A percentile compares a stretch with the other conserved stretches of the same genome.
Evolutionary conservation across 2,888 invertebrate genomes (phyloP).

Genomic region (Barypeithes pellucidus): DNA sequence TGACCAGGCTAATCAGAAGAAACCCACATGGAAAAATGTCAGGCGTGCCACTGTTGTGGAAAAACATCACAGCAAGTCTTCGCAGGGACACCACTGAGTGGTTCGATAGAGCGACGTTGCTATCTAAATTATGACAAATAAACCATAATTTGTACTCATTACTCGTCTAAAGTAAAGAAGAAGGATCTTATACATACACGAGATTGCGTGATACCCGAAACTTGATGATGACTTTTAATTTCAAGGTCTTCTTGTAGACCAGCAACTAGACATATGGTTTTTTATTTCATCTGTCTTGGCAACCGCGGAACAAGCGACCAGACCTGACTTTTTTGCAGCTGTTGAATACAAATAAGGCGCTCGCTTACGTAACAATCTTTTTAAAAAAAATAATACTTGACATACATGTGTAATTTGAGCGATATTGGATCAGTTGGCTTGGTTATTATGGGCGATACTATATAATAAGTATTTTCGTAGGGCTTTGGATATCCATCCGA

Average conservation of each 20-base stretch:
- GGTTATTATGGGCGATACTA: constrained; percentile 24
- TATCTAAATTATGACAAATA: too few relatives aligned
- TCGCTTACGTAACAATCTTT: constrained; percentile 46
- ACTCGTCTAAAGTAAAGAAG: too few relatives aligned
- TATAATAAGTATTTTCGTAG: neutral
- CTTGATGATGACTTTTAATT: constrained; percentile 14
- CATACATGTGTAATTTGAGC: constrained; percentile 33
- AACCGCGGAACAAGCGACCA: constrained; percentile 29
- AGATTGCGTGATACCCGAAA: neutral
- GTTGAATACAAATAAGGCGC: constrained; percentile 50
- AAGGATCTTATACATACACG: too few relatives aligned
- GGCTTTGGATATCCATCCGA: too few relatives aligned
- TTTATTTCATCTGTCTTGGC: constrained; percentile 48
- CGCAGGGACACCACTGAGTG: too few relatives aligned
- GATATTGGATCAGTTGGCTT: constrained; percentile 38
- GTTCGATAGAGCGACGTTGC: too few relatives aligned
- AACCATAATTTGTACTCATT: too few relatives aligned
- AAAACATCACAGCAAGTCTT: too few relatives aligned
- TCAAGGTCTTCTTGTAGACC: constrained; percentile 43
- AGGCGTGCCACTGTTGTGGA: too few relatives aligned
- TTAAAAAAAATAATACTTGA: constrained; percentile 38
- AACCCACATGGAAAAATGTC: too few relatives aligned
- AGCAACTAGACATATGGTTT: constrained; percentile 46
- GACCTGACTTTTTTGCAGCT: constrained; percentile 44
- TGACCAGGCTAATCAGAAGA: too few relatives aligned